Percentiles rank a stretch among this genome's conserved stretches.
Evolutionary conservation across 1,140 invertebrate genomes (phyloP).

Genomic region (Drosophila rufa): DNA sequence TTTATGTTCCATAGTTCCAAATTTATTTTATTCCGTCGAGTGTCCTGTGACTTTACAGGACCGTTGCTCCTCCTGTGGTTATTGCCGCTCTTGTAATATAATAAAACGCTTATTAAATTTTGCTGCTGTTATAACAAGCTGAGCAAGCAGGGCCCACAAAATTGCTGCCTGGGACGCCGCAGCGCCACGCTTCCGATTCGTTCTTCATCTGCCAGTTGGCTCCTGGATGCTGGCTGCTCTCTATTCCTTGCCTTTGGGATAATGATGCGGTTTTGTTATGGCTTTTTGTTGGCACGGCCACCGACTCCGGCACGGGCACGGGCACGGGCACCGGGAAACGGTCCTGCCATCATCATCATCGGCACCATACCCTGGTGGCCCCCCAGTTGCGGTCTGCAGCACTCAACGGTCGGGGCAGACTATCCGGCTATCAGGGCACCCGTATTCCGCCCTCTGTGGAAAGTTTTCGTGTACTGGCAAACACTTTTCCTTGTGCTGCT

Average conservation of each 20-base stretch:
- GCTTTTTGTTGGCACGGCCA: constrained; percentile 66
- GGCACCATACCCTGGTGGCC: constrained; percentile 39
- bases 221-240: constrained; percentile 26
- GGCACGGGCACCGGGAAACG: constrained; percentile 18
- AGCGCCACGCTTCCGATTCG: constrained; percentile 59
- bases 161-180: constrained; percentile 67
- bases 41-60: constrained; percentile 19
- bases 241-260: constrained; percentile 69
- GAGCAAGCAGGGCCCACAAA: constrained; percentile 60
- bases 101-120: constrained; percentile 78
- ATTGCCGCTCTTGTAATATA: constrained; percentile 61
- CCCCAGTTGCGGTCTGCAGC: constrained; percentile 54
- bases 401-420: constrained; percentile 52
- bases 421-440: constrained; percentile 18
- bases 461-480: constrained; percentile 71
- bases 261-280: constrained; percentile 74
- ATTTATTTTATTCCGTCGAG: background rate
- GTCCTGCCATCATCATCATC: constrained; percentile 46
- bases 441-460: constrained; percentile 34
- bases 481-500: constrained; percentile 51
- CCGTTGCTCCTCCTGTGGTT: constrained; percentile 29
- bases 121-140: constrained; percentile 62
- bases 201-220: constrained; percentile 21
- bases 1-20: no score
- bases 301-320: constrained; percentile 4